Evolutionary conservation across 2,113 vertebrate species (phyloP).

Genomic region (Lethenteron reissneri): DNA sequence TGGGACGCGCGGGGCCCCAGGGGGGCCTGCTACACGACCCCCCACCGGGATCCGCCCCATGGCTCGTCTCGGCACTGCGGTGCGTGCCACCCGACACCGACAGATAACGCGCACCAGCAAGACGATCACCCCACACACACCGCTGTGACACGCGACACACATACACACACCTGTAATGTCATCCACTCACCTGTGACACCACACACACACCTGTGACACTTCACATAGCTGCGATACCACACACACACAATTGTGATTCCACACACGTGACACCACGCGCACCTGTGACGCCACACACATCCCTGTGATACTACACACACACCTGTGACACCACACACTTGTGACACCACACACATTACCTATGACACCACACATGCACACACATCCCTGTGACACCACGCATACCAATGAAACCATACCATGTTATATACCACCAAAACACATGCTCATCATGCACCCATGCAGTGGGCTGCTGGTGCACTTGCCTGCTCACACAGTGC

Average conservation of each 20-base stretch:
- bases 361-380: too few species aligned
- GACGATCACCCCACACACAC: not conserved
- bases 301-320: constrained; percentile 13
- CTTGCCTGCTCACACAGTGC: too few species aligned
- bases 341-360: too few species aligned
- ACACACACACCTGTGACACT: not conserved
- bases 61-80: not conserved
- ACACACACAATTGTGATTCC: constrained; percentile 8
- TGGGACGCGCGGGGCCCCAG: constrained; percentile 13
- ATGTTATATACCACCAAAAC: too few species aligned
- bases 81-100: not conserved
- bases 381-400: too few species aligned
- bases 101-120: too few species aligned
- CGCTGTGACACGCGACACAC: too few species aligned
- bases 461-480: too few species aligned
- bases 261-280: constrained; percentile 22
- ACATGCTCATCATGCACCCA: too few species aligned
- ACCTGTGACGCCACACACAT: constrained; percentile 26
- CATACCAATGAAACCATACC: too few species aligned
- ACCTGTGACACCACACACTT: constrained; percentile 24
- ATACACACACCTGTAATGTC: too few species aligned
- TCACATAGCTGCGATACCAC: constrained; percentile 16
- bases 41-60: not conserved
- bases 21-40: not conserved
- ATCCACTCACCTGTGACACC: not conserved